Evolutionary conservation across 1,140 invertebrate species (phyloP).

Genomic region (Hypothenemus hampei): DNA sequence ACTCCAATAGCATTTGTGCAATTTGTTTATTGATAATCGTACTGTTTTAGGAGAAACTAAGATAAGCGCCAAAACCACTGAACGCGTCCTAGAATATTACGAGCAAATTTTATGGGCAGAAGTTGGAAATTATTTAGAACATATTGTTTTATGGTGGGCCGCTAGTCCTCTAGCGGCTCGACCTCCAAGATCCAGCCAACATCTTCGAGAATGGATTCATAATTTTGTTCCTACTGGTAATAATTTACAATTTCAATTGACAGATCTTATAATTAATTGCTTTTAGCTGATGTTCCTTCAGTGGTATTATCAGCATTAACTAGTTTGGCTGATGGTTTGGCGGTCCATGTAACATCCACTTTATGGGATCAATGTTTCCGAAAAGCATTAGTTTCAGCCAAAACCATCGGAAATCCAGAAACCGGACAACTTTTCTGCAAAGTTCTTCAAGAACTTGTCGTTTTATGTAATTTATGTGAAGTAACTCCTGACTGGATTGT

Average conservation of each 20-base stretch:
- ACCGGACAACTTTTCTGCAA: constrained; percentile 58
- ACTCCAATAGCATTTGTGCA: not conserved
- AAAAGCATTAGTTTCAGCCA: constrained; percentile 46
- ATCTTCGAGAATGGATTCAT: constrained; percentile 60
- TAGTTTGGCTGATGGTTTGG: constrained; percentile 67
- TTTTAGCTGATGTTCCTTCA: constrained; percentile 54
- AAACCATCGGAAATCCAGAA: constrained; percentile 29
- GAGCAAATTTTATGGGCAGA: constrained; percentile 64
- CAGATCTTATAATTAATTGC: constrained; percentile 6
- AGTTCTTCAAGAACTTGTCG: constrained; percentile 58
- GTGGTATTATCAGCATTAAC: constrained; percentile 61
- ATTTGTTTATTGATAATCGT: not conserved
- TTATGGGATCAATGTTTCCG: constrained; percentile 72
- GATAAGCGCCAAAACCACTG: constrained; percentile 48
- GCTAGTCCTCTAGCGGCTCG: constrained; percentile 59
- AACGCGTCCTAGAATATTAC: constrained; percentile 53
- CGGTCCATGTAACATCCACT: constrained; percentile 66
- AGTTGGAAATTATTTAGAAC: constrained; percentile 67
- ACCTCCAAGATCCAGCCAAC: constrained; percentile 62
- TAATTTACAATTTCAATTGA: constrained; percentile 13
- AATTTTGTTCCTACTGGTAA: constrained; percentile 58
- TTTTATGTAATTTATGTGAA: constrained; percentile 63
- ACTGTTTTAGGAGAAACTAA: constrained; percentile 41
- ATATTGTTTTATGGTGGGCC: constrained; percentile 76
- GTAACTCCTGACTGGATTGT: constrained; percentile 60